Evolutionary conservation across 2,113 vertebrate species (phyloP), one percentile per base, ranked within the genome.

Genomic region (Rhea pennata): DNA sequence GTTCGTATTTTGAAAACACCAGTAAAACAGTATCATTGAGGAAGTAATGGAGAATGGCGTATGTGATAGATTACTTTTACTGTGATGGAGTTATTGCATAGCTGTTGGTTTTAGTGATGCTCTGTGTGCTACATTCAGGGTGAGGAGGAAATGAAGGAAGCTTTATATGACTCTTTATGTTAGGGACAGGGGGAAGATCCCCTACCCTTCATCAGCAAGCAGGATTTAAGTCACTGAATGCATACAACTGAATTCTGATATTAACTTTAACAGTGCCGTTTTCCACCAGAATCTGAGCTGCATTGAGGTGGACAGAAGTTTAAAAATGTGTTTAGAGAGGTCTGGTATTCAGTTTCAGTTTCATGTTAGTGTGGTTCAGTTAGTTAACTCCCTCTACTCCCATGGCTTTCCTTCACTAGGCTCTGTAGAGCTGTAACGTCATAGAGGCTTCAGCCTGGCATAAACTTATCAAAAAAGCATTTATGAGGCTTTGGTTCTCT

Each of bases 351-450:
- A 44, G 33, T 74, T 92, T 21, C 56, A 33, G 3, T 71, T 83
- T 56, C 23, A 29, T 27, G 8, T 0, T 10, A 13, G 42, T 46
- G 16, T 9, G 9, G 10, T 88, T 79, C 48, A 17, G n/a, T 36
- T 70, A 12, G 20, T 26, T 48, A 53, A 23, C 19, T 56, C 16
- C 17, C 15, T 53, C 10, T 64, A 4, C 51, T 36, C 27, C 53
- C 40, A 16, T 29, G n/a, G 11, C 48, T 76, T 16, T 10, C 19
- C 0, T 0, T 44, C n/a, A 4, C 2, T 29, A n/a, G 26, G 40
- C 58, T 65, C 70, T 40, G 24, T 14, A 48, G 72, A 62, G 58
- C 5, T 58, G 26, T 84, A 31, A 48, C 48, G 29, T 72, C 9
- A 22, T 48, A 33, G 19, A 62, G 26, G 6, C 26, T 70, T 87